Conservation (phyloP, 2,113 vertebrate species). For the mouse (Mus musculus) region GRCm39 chr2:84395001-84395500, state of each 20-base stretch:
- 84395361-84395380: too few species aligned
- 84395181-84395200: constrained; percentile 60
- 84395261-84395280: constrained; percentile 76
- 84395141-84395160: constrained; percentile 69
- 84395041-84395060: not conserved
- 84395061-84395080: not conserved
- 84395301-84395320: constrained; percentile 73
- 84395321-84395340: constrained; percentile 69
- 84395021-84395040: not conserved
- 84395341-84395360: too few species aligned
- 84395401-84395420: too few species aligned
- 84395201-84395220: constrained; percentile 62
- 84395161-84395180: constrained; percentile 43
- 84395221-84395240: constrained; percentile 55
- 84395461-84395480: too few species aligned
- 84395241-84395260: constrained; percentile 59
- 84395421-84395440: too few species aligned
- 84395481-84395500: too few species aligned
- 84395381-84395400: too few species aligned
- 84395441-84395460: too few species aligned
- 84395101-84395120: not conserved
- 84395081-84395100: constrained; percentile 64
- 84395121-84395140: constrained; percentile 54
- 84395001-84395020: too few species aligned
- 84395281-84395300: constrained; percentile 79